Evolutionary conservation across 2,797 vertebrate genomes (phyloP), one percentile per base, ranked within the genome.

Genomic region (Coregonus suidteri): DNA sequence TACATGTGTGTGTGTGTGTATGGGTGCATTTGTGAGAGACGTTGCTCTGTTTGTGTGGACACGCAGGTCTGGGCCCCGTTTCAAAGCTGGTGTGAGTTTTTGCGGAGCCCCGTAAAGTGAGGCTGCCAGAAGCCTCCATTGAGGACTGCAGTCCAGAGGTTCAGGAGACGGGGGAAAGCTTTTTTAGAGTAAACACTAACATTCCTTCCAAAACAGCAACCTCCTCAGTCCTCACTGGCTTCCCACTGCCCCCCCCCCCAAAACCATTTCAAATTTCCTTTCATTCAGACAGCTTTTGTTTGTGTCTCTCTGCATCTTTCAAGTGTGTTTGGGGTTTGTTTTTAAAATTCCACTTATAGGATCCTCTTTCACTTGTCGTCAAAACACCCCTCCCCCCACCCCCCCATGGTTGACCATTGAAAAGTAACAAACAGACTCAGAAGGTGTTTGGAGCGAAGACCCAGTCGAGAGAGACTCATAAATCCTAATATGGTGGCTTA

Each of bases 131-230:
- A 83, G 82, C 78, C 66, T 84, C 83, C 67, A 51, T 71, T 84
- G 82, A 87, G 84, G 79, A 79, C 73, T 41, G 72, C 4, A 31
- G 79, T 78, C 89, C 80, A 84, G 84, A 79, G 84, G 7, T 62
- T 62, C 59, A 89, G 81, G 72, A 83, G 85, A 54, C 72, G 4
- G n/a, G 71, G 77, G 72, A 35, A 74, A 66, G 77, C 41, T 88
- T 81, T 87, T 87, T 82, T 77, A 11, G 83, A 89, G 86, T 88
- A 91, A 93, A 93, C 81, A 79, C 71, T 77, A 75, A 88, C 84
- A 92, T 91, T 93, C 92, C 90, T 83, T 35, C 64, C 82, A 71
- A 79, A 75, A 75, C 76, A 72, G 79, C 71, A 80, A 62, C 75
- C 75, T 71, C 67, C 51, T 47, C 20, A 54, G 59, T 15, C 53